Evolutionary conservation across 2,113 vertebrate species (phyloP).

Genomic region (Theropithecus gelada): DNA sequence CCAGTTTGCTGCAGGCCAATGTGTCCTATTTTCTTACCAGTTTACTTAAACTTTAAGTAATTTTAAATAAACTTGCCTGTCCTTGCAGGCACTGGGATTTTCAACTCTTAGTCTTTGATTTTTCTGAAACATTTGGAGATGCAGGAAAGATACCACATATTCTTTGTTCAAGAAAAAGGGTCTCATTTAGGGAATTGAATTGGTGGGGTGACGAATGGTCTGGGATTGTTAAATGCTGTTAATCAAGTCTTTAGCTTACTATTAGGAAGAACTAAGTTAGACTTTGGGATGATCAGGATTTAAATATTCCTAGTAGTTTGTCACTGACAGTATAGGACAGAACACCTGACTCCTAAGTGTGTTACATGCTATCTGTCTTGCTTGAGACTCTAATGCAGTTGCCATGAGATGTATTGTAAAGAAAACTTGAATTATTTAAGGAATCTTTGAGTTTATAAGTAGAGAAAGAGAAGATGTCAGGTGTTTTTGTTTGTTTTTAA

Average conservation of each 20-base stretch:
- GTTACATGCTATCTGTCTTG: not conserved
- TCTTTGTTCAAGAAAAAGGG: not conserved
- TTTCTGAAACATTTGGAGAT: not conserved
- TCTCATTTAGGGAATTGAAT: not conserved
- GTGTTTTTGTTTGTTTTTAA: not conserved
- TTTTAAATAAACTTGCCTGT: not conserved
- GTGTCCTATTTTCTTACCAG: not conserved
- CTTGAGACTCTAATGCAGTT: not conserved
- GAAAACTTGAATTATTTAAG: not conserved
- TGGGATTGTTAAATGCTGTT: not conserved
- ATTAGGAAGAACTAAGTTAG: not conserved
- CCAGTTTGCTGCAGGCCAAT: not conserved
- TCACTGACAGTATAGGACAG: not conserved
- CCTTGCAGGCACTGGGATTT: not conserved
- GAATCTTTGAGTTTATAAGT: not conserved
- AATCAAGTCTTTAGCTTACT: not conserved
- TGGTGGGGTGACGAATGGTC: not conserved
- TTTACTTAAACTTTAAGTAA: not conserved
- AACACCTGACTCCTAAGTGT: not conserved
- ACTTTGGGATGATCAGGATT: slow-evolving; percentile 15
- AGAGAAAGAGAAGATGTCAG: not conserved
- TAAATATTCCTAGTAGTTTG: slow-evolving; percentile 18
- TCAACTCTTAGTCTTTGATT: not conserved
- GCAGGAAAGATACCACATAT: not conserved
- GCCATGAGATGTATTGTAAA: not conserved